A percentile compares a stretch with the other conserved stretches of the same genome.
These are phyloP conservation scores for Dryobotodes eremita DNA, from an alignment of 2,888 invertebrate genomes.

Conservation along the genomic window DNA sequence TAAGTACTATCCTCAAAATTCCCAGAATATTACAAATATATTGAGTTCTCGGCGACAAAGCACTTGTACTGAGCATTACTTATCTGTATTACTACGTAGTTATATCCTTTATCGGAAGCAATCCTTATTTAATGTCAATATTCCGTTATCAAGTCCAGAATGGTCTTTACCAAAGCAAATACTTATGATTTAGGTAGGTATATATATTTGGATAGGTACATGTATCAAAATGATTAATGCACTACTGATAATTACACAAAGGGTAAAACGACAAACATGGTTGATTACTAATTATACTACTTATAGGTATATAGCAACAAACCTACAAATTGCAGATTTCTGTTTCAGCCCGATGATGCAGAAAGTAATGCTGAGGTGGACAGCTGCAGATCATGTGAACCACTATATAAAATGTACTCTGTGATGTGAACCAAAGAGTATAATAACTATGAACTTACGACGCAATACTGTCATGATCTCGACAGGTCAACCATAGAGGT, in stretches of 20 bases:
- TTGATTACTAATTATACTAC: constrained; percentile 26
- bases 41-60: constrained; percentile 5
- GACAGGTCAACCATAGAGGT: background rate
- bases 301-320: background rate
- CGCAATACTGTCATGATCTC: background rate
- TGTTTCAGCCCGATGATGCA: background rate
- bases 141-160: constrained; percentile 49
- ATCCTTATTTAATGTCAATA: constrained; percentile 44
- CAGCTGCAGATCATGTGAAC: constrained; percentile 16
- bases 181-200: constrained; percentile 1
- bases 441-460: background rate
- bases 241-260: constrained; percentile 55
- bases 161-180: constrained; percentile 39
- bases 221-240: constrained; percentile 57
- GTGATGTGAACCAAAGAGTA: too few relatives aligned
- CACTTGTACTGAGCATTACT: constrained; percentile 13
- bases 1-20: background rate
- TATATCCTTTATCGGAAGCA: constrained; percentile 34
- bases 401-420: too few relatives aligned
- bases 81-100: constrained; percentile 19
- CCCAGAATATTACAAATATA: constrained; percentile 2
- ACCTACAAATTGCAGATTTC: constrained; percentile 6
- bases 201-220: constrained; percentile 17
- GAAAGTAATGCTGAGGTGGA: constrained; percentile 9
- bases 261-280: constrained; percentile 52